These are phyloP conservation scores for Cerceris ruficornis DNA, from an alignment of 2,888 invertebrate species.

Conservation along the genomic window DNA sequence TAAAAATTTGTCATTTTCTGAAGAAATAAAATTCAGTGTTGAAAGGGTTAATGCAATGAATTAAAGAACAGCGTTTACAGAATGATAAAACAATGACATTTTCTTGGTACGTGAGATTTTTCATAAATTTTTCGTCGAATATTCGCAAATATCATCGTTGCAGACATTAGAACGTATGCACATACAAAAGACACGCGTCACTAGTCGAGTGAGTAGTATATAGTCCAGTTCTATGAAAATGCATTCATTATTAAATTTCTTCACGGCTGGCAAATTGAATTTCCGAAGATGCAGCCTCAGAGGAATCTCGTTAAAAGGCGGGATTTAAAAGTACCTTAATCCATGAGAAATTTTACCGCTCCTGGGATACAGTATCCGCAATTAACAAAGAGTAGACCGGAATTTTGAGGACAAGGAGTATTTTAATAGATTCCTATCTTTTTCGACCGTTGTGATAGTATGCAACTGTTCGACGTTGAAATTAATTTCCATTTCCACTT, in stretches of 20 bases:
- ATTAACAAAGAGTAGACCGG: neutral
- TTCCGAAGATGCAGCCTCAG: slow-evolving; percentile 12
- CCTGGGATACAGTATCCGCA: neutral
- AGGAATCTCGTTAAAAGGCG: slow-evolving; percentile 27
- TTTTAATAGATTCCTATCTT: too few relatives aligned
- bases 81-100: too few relatives aligned
- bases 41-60: too few relatives aligned
- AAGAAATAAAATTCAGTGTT: too few relatives aligned
- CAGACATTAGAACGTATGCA: slow-evolving; percentile 4
- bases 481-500: too few relatives aligned
- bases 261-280: slow-evolving; percentile 27
- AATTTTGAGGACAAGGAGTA: too few relatives aligned
- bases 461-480: too few relatives aligned
- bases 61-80: too few relatives aligned
- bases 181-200: neutral
- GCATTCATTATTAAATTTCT: slow-evolving; percentile 41
- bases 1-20: too few relatives aligned
- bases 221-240: slow-evolving; percentile 31
- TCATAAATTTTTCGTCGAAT: neutral
- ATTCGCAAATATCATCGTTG: slow-evolving; percentile 8
- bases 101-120: slow-evolving; percentile 1
- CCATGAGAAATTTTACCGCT: neutral
- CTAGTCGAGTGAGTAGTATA: slow-evolving; percentile 1
- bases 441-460: too few relatives aligned
- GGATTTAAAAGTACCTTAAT: slow-evolving; percentile 9